Conservation (phyloP, 2,888 invertebrate species). For the Girardia tigrina region DNA sequence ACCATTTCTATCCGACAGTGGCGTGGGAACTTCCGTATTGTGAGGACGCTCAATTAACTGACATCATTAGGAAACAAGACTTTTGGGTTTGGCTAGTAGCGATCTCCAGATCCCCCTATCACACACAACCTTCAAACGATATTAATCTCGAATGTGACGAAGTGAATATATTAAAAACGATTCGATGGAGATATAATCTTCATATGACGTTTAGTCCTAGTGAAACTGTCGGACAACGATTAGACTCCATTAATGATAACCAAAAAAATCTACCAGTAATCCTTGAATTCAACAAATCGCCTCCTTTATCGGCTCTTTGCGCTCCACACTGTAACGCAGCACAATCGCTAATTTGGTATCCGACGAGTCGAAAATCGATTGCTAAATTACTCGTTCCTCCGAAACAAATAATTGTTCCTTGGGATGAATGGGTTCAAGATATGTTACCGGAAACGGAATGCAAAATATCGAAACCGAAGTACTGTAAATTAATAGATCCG, state of each 20-base stretch:
- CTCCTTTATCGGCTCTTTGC: constrained; percentile 27
- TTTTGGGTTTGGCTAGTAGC: constrained; percentile 37
- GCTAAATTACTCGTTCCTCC: constrained; percentile 35
- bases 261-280: constrained; percentile 34
- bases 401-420: constrained; percentile 34
- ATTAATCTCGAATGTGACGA: constrained; percentile 28
- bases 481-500: constrained; percentile 16
- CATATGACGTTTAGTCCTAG: constrained; percentile 34
- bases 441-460: constrained; percentile 11
- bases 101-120: not conserved
- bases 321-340: constrained; percentile 35
- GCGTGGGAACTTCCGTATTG: constrained; percentile 36
- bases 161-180: constrained; percentile 33
- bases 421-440: constrained; percentile 31
- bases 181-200: constrained; percentile 35
- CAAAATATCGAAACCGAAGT: constrained; percentile 4
- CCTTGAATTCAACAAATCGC: constrained; percentile 25
- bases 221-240: constrained; percentile 24
- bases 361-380: constrained; percentile 17
- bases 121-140: not conserved
- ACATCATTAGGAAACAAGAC: constrained; percentile 33
- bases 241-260: constrained; percentile 32
- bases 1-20: constrained; percentile 36
- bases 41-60: constrained; percentile 30
- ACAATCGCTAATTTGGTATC: constrained; percentile 36